Percentiles rank a stretch among this genome's conserved stretches.
Evolutionary conservation across 2,797 vertebrate genomes (phyloP).

Genomic region (Rhinoraja longicauda): DNA sequence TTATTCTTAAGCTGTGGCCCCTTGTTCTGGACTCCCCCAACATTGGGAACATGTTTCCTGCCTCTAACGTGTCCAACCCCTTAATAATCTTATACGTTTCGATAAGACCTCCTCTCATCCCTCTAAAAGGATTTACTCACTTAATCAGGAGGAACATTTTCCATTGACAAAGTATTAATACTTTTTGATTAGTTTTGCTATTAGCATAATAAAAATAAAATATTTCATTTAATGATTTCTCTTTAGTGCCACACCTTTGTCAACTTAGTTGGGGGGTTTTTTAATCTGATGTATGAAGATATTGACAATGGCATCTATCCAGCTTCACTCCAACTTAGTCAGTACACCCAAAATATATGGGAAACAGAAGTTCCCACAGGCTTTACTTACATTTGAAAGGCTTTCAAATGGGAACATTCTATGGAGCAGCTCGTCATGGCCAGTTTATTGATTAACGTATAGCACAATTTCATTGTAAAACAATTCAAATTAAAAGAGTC

Average conservation of each 20-base stretch:
- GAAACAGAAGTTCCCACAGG: no score
- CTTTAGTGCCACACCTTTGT: not conserved
- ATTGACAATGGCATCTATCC: not conserved
- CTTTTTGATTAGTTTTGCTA: not conserved
- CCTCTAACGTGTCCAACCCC: no score
- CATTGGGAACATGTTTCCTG: no score
- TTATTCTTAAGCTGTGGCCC: no score
- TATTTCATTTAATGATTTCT: not conserved
- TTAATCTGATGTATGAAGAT: not conserved
- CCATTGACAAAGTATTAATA: not conserved
- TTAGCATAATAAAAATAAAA: not conserved
- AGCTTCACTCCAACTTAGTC: not conserved
- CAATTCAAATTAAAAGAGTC: not conserved
- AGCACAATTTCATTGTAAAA: not conserved
- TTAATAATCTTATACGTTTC: no score
- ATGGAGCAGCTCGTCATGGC: not conserved
- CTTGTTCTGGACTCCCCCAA: no score
- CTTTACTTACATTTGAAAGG: not conserved
- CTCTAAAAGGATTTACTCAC: no score
- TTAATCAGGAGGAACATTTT: not conserved
- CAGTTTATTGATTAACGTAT: not conserved
- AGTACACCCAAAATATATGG: not conserved
- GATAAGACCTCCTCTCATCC: no score
- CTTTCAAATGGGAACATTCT: not conserved
- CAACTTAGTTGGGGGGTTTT: no score